Base-by-base conservation (phyloP, 2,888 invertebrate species). In the Drosophila birchii region DNA sequence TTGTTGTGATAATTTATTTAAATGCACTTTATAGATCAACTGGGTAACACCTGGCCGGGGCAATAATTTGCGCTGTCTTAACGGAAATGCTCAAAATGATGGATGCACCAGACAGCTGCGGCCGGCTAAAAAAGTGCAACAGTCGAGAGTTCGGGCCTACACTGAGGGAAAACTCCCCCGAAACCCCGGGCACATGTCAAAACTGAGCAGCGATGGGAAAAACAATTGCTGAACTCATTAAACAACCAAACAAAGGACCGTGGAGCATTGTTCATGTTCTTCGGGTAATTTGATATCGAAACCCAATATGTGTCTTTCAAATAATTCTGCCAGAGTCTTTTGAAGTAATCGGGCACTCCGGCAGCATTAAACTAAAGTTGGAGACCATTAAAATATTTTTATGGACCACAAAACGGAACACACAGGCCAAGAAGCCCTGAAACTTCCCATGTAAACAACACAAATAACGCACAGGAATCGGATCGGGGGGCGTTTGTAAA, bases 1-100 rank as follows among this genome's bases (percentile, higher is more conserved):
- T 85, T 74, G 73, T 71, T 87, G 80, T 74, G 71, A 68, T 73
- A 66, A 80, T 87, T 87, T 85, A 83, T 78, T 80, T 78, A 82
- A 87, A 86, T 85, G 78, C 73, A 81, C 58, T 78, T 81, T 82
- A 71, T 81, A 75, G 78, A 81, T 72, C 68, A 39, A 38, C 26
- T 11, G n/a, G 55, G 53, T 44, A 74, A 79, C 82, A 85, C 78
- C 82, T 82, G 82, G 86, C 73, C 56, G 16, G 11, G 20, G 76
- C 76, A 70, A 80, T 68, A 72, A 76, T 74, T 70, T 70, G 60
- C 74, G 29, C 34, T 45, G 49, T 9, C 29, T 68, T 47, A 78
- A 62, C 58, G 76, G 70, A 81, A 63, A 67, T 70, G 69, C 69
- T 63, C 61, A 59, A 32, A 49, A 73, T 64, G 55, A 72, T 56